Base-by-base conservation (phyloP, 37 sponge, comb jelly and placozoan species). In the Beroe forskalii region DNA sequence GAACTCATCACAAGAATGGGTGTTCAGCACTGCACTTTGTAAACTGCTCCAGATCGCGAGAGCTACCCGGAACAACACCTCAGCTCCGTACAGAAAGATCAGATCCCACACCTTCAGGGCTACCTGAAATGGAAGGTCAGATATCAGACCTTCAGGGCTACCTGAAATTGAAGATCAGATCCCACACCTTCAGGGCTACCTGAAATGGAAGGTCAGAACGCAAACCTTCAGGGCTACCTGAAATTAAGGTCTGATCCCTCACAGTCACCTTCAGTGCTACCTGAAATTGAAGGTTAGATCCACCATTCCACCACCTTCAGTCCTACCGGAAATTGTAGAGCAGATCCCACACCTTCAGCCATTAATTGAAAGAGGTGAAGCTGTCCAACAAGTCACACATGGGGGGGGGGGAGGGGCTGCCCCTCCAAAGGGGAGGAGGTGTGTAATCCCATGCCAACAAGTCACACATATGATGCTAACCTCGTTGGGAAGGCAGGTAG, bases 211-310 rank as follows among this genome's bases (percentile, higher is more conserved):
- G n/a, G n/a, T n/a, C n/a, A n/a, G n/a, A n/a, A n/a, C n/a, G n/a
- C 95, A 93, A 1, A 97, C 62, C 22, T 94, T 93, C 0, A 93
- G 67, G 14, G 93, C 93, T 25, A 93, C 92, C 66, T 93, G 89
- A 28, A 97, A 61, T 32, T 95, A 97, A 62, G 24, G 95, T 75
- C 62, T 90, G 64, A 76, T 97, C 97, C 96, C 96, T 94, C 39
- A n/a, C n/a, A n/a, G n/a, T n/a, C n/a, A 97, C 93, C 14, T 93
- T 67, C 38, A 94, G 90, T 1, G 86, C 89, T 0, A 93, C 86
- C 92, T 94, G 91, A 38, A 60, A 89, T 8, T 93, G 95, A n/a
- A n/a, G n/a, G n/a, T n/a, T n/a, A n/a, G n/a, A n/a, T n/a, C n/a
- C n/a, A n/a, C n/a, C n/a, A n/a, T n/a, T n/a, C n/a, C n/a, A n/a